Conservation (phyloP, 2,113 vertebrate genomes). For the Gnathonemus longibarbis region DNA sequence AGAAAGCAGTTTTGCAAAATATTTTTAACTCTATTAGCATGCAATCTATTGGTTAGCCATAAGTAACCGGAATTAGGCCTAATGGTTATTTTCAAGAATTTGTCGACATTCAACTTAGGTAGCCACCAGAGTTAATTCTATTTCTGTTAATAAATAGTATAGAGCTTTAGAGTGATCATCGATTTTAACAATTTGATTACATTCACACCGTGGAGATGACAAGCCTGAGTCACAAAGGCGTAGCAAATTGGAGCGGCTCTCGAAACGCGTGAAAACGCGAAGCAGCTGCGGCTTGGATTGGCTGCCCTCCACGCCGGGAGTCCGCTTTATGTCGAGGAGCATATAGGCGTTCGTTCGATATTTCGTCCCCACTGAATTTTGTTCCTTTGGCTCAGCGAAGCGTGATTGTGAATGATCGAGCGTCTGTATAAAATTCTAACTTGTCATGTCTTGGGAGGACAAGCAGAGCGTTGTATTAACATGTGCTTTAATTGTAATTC, state of each 20-base stretch:
- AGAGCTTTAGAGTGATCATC: not conserved
- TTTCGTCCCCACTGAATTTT: not conserved
- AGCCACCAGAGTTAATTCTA: not conserved
- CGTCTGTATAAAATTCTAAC: not conserved
- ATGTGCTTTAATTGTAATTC: slow-evolving; percentile 14
- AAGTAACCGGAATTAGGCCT: not conserved
- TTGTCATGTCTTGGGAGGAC: slow-evolving; percentile 48
- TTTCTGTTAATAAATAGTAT: not conserved
- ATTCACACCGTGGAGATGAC: not conserved
- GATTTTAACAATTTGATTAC: not conserved
- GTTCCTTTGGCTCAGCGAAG: not conserved
- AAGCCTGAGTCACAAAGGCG: not conserved
- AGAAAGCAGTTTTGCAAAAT: not conserved
- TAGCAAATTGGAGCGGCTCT: not conserved
- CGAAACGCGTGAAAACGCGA: slow-evolving; percentile 7
- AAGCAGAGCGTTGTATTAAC: slow-evolving; percentile 27
- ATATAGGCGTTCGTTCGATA: not conserved
- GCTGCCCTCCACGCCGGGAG: not conserved
- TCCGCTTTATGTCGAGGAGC: not conserved
- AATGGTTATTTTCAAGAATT: not conserved
- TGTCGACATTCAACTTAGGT: not conserved
- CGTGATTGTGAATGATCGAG: not conserved
- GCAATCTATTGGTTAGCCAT: not conserved
- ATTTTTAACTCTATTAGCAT: not conserved
- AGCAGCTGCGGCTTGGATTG: not conserved